A percentile compares a stretch with the other conserved stretches of the same genome.
Evolutionary conservation across 2,797 vertebrate species (phyloP).

Genomic region (Liparis tanakae): DNA sequence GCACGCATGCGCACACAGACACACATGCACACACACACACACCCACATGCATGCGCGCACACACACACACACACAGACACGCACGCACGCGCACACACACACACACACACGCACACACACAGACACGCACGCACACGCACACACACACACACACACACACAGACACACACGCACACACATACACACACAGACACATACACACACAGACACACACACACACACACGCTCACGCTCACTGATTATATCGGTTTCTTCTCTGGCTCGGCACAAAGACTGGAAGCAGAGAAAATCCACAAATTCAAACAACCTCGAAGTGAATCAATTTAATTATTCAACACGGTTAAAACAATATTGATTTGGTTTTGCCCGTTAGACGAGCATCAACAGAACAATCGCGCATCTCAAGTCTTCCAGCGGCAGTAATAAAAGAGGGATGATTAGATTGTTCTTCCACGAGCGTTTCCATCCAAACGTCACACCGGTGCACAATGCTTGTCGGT

Average conservation of each 20-base stretch:
- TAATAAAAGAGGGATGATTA: not conserved
- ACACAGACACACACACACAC: too few relatives aligned
- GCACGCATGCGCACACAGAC: too few relatives aligned
- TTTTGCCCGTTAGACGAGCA: not conserved
- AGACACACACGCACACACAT: too few relatives aligned
- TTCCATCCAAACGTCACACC: not conserved
- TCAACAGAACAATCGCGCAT: not conserved
- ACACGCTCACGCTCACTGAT: not conserved
- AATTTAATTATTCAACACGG: not conserved
- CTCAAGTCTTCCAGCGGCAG: not conserved
- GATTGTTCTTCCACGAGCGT: constrained; percentile 1
- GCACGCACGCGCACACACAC: constrained; percentile 5
- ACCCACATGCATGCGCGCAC: not conserved
- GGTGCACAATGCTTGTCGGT: not conserved
- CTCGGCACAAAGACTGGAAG: not conserved
- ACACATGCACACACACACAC: not conserved
- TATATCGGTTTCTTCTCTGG: not conserved
- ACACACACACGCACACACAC: too few relatives aligned
- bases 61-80: not conserved
- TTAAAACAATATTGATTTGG: not conserved
- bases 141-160: too few relatives aligned
- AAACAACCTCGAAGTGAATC: not conserved
- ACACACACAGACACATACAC: too few relatives aligned
- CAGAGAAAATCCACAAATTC: not conserved
- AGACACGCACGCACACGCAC: too few relatives aligned